These are phyloP conservation scores for Scaeva pyrastri DNA, from an alignment of 2,888 invertebrate species.

Conservation along the genomic window DNA sequence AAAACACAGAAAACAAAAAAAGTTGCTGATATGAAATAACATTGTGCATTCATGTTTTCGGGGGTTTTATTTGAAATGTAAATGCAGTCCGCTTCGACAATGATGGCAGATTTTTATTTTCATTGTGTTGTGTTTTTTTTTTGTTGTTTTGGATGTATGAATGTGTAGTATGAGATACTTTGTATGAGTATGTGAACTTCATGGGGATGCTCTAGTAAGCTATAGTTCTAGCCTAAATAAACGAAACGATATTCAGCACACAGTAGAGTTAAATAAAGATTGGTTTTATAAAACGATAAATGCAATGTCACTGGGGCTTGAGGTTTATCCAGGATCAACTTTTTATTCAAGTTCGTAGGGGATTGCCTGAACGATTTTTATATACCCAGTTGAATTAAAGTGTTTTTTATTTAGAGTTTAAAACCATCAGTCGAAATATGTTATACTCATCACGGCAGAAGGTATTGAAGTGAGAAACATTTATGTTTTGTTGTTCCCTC, in stretches of 20 bases:
- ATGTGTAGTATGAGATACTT: not conserved
- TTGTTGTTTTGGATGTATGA: not conserved
- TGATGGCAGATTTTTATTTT: slow-evolving; percentile 23
- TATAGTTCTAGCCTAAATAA: slow-evolving; percentile 19
- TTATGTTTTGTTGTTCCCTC: not conserved
- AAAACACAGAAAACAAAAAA: slow-evolving; percentile 1
- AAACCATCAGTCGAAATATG: not conserved
- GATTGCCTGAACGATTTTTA: not conserved
- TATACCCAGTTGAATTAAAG: not conserved
- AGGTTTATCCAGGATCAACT: slow-evolving; percentile 44
- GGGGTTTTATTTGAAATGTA: slow-evolving; percentile 72
- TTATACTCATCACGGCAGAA: not conserved
- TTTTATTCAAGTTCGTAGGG: slow-evolving; percentile 21
- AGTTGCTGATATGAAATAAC: slow-evolving; percentile 74
- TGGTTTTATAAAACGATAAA: slow-evolving; percentile 50
- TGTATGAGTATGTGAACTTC: slow-evolving; percentile 23
- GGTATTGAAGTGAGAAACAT: not conserved
- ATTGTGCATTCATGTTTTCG: slow-evolving; percentile 59
- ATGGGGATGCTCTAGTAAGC: slow-evolving; percentile 26
- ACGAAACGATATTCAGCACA: slow-evolving; percentile 37
- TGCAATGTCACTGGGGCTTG: slow-evolving; percentile 51
- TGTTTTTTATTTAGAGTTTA: slow-evolving; percentile 23
- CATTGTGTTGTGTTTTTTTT: slow-evolving; percentile 23
- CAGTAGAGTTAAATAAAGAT: slow-evolving; percentile 47
- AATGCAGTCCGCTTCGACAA: slow-evolving; percentile 51